Base-by-base conservation (phyloP, 2,888 invertebrate genomes). In the Parnassius glacialis region DNA sequence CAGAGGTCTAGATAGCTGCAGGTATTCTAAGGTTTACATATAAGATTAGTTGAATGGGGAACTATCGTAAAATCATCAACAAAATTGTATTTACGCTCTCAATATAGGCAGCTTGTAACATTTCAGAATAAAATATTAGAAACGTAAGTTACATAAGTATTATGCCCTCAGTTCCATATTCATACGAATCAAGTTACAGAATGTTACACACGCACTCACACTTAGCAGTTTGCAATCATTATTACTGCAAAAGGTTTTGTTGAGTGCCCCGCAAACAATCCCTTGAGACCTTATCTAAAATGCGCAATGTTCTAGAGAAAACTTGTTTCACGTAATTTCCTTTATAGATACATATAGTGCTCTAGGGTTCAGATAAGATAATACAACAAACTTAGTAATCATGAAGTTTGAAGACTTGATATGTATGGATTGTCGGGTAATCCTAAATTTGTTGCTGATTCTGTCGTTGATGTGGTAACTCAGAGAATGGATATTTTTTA, bases 291-390 rank as follows among this genome's bases (percentile, higher is more conserved):
- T 58, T 58, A 58, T 58, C 65, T 68, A 67, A 10, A 76, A 74
- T 64, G 48, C 34, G 50, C 12, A 12, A 10, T 64, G 66, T 52
- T 43, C 61, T 76, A 69, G 65, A 43, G 47, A 72, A 75, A 51
- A 62, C 10, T 41, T 25, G 12, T 59, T 59, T 63, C 65, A 73
- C 73, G 74, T 70, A 74, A 70, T 70, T 75, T 83, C 84, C 81
- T 48, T 41, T 16, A 54, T 42, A 54, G 44, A 54, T 44, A 48
- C 41, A 13, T 1, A n/a, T 25, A 34, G 55, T 45, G 25, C 45
- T 55, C n/a, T 12, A 20, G 34, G 45, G 12, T 44, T 20, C 11
- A 44, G 25, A 25, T 45, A 55, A 11, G 47, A 51, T 12, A 51
- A 51, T 25, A 2, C 25, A 51, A 13, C 10, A 11, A 11, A 12